These are phyloP conservation scores for Lasioglossum marginatum DNA, from an alignment of 2,888 invertebrate species.

Conservation along the genomic window DNA sequence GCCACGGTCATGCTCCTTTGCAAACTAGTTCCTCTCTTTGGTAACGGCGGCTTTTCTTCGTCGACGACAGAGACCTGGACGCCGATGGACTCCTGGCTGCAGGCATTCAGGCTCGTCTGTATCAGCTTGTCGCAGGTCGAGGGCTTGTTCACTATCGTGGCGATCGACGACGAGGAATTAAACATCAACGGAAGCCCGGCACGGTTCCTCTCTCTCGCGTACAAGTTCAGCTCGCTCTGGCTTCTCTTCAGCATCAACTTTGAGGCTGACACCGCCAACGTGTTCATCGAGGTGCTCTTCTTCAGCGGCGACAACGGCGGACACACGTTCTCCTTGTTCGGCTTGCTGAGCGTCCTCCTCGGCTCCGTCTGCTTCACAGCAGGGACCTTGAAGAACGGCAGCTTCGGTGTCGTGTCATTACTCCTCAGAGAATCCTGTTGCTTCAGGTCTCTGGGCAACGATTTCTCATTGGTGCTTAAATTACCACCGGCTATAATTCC, in stretches of 20 bases:
- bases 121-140: conserved; percentile 80
- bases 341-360: conserved; percentile 42
- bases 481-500: conserved; percentile 72
- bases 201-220: conserved; percentile 72
- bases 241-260: conserved; percentile 78
- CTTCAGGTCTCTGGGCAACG: conserved; percentile 35
- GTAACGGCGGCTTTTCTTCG: conserved; percentile 79
- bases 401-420: conserved; percentile 62
- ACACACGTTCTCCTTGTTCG: conserved; percentile 42
- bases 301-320: conserved; percentile 70
- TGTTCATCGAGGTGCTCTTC: conserved; percentile 82
- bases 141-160: conserved; percentile 83
- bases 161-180: conserved; percentile 83
- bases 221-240: conserved; percentile 81
- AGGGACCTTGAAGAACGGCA: conserved; percentile 67
- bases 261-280: conserved; percentile 68
- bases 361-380: conserved; percentile 59
- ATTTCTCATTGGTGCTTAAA: conserved; percentile 63
- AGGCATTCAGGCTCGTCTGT: conserved; percentile 77
- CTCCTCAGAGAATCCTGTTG: conserved; percentile 29
- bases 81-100: conserved; percentile 79
- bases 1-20: conserved; percentile 76
- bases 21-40: conserved; percentile 78
- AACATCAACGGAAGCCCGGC: conserved; percentile 76
- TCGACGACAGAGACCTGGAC: conserved; percentile 80